phyloP scores from a whole-genome alignment of 1,140 invertebrate species.

The Adoxophyes honmai region DNA sequence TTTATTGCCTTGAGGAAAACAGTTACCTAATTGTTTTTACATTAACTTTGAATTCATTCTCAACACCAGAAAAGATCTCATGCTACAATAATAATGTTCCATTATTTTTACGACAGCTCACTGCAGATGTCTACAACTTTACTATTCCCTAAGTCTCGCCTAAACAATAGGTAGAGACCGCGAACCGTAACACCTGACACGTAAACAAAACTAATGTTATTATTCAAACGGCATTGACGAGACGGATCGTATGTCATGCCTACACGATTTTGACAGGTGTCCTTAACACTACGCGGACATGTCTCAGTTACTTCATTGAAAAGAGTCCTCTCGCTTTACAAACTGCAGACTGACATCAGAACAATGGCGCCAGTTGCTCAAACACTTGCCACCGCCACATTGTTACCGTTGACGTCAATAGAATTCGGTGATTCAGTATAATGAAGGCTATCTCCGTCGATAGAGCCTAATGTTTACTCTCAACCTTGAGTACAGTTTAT shows the following conservation, averaged over 20 bases:
- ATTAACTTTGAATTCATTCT: too few species aligned
- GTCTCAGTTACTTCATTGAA: conserved; percentile 14
- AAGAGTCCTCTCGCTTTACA: conserved; percentile 10
- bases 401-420: conserved; percentile 10
- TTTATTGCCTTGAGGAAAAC: too few species aligned
- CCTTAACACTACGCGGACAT: background rate
- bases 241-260: conserved; percentile 6
- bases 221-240: conserved; percentile 7
- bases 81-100: too few species aligned
- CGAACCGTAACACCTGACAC: background rate
- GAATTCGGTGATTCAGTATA: conserved; percentile 8
- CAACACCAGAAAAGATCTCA: too few species aligned
- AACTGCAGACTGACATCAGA: background rate
- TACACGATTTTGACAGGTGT: conserved; percentile 12
- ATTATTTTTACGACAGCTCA: too few species aligned
- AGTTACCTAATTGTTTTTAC: too few species aligned
- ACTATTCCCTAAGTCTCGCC: too few species aligned
- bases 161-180: too few species aligned
- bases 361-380: conserved; percentile 12
- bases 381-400: conserved; percentile 10
- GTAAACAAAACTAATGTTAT: conserved; percentile 3
- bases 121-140: too few species aligned
- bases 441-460: conserved; percentile 3
- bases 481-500: conserved; percentile 7
- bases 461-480: conserved; percentile 8